Evolutionary conservation across 2,113 vertebrate genomes (phyloP), one percentile per base, ranked within the genome.

Genomic region (Ariopsis seemanni): DNA sequence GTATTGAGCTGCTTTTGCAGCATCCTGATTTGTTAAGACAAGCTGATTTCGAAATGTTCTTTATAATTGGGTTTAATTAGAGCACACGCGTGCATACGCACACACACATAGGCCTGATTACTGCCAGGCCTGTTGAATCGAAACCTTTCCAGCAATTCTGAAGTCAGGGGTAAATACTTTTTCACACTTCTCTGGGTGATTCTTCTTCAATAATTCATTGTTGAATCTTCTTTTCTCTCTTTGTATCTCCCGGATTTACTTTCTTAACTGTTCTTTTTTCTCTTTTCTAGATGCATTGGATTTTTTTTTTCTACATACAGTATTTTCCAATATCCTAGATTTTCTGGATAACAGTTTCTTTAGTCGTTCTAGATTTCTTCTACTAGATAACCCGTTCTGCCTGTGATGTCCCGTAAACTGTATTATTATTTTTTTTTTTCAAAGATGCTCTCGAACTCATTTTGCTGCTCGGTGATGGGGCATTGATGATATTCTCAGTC

Each of bases 391-490:
- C 27, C n/a, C 1, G 7, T 79, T 57, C 77, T 79, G n/a, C 52
- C 6, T 79, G 77, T 52, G 2, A 12, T 52, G 20, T 80, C 25
- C 7, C 9, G 14, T 55, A 27, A 50, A 34, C 0, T 48, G 1
- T 42, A 42, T 42, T 30, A n/a, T 42, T 9, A 0, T 50, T 22
- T 22, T 9, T 42, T 17, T 34, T 71, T 72, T 42, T 72, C 3
- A 58, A 18, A 63, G 42, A 75, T 75, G 42, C 42, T 25, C 42
- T 42, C 22, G 72, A 52, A 77, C 20, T 52, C 12, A 25, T 77
- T 80, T 78, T 48, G 83, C 90, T 27, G 88, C 78, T 84, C 42
- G 53, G 84, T 57, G 86, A 86, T 82, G 90, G 88, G 90, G 83
- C 85, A 87, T 69, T 88, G 89, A 75, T 72, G 67, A 88, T 83